These are phyloP conservation scores for Calliphora vicina DNA, from an alignment of 1,140 invertebrate species.

Conservation along the genomic window DNA sequence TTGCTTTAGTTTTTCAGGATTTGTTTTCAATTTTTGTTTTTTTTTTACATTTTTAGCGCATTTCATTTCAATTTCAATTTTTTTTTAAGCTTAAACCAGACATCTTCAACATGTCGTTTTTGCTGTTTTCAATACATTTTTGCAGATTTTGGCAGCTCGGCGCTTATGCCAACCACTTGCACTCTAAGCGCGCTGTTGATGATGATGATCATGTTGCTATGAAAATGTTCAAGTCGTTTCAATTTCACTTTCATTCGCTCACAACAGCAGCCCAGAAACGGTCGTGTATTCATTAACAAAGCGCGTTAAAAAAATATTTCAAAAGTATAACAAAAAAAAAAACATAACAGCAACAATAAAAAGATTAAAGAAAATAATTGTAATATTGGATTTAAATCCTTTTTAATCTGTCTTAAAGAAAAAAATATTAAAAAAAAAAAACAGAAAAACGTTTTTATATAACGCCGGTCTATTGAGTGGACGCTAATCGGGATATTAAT, in stretches of 20 bases:
- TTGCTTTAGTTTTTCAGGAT: slow-evolving; percentile 26
- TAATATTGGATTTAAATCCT: background rate
- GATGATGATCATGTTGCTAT: slow-evolving; percentile 29
- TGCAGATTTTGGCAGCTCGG: background rate
- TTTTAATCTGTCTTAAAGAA: background rate
- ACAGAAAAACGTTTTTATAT: background rate
- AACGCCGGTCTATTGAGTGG: background rate
- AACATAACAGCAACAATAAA: too few species aligned
- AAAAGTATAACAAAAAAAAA: background rate
- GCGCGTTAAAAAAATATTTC: background rate
- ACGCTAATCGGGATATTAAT: background rate
- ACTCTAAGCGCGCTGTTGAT: background rate
- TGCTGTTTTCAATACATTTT: background rate
- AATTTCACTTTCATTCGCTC: slow-evolving; percentile 62
- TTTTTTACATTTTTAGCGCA: too few species aligned
- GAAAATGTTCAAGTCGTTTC: slow-evolving; percentile 52
- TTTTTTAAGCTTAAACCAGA: slow-evolving; percentile 4
- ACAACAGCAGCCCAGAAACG: slow-evolving; percentile 6
- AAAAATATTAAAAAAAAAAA: background rate
- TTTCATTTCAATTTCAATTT: too few species aligned
- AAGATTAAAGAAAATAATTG: background rate
- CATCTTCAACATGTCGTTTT: background rate
- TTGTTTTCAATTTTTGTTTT: background rate
- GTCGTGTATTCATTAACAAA: slow-evolving; percentile 8
- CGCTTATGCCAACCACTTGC: background rate